These are phyloP conservation scores for Hoplodrina ambigua DNA, from an alignment of 2,888 invertebrate species.

Conservation along the genomic window DNA sequence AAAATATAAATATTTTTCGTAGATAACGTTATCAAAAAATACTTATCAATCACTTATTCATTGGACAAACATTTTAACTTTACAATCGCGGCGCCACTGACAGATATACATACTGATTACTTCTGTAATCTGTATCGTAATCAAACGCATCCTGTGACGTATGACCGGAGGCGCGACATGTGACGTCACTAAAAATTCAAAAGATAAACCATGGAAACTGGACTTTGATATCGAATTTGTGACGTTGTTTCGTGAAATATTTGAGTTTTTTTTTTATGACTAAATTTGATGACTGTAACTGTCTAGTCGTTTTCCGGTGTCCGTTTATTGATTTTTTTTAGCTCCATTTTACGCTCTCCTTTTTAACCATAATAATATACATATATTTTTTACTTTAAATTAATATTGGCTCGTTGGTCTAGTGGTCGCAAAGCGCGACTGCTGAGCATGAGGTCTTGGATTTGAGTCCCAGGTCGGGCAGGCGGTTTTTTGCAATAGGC, in stretches of 20 bases:
- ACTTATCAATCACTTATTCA: slow-evolving; percentile 50
- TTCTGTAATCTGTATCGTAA: slow-evolving; percentile 25
- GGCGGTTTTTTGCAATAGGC: too few relatives aligned
- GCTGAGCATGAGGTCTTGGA: too few relatives aligned
- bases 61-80: slow-evolving; percentile 56
- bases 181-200: slow-evolving; percentile 49
- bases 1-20: slow-evolving; percentile 29
- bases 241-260: slow-evolving; percentile 16
- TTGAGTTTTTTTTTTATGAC: slow-evolving; percentile 15
- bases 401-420: too few relatives aligned
- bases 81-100: slow-evolving; percentile 46
- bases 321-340: too few relatives aligned
- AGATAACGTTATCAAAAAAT: slow-evolving; percentile 37
- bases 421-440: too few relatives aligned
- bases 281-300: slow-evolving; percentile 1
- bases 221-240: not conserved
- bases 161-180: slow-evolving; percentile 41
- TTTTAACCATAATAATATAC: too few relatives aligned
- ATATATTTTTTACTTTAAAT: too few relatives aligned
- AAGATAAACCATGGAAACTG: not conserved
- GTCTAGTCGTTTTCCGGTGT: not conserved
- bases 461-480: too few relatives aligned
- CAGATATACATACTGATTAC: too few relatives aligned
- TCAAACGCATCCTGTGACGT: slow-evolving; percentile 52
- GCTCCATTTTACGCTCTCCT: too few relatives aligned